These are phyloP conservation scores for Pangasianodon hypophthalmus DNA, from an alignment of 2,113 vertebrate genomes.

Conservation along the genomic window DNA sequence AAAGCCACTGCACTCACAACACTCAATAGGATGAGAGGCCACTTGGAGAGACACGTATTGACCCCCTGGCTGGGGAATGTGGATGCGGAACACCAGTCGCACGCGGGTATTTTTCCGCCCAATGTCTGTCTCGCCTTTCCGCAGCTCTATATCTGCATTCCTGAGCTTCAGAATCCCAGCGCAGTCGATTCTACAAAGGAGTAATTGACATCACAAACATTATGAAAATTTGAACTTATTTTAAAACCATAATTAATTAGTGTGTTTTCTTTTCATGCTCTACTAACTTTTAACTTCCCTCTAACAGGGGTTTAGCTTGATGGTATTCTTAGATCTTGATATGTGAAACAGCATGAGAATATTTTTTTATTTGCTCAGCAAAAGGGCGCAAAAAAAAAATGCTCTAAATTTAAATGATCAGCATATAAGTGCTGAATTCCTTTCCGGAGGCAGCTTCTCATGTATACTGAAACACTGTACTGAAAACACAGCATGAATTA, in stretches of 20 bases:
- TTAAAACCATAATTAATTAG: not conserved
- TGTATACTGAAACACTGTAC: too few species aligned
- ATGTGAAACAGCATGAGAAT: not conserved
- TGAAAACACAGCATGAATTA: too few species aligned
- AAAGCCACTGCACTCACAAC: conserved; percentile 81
- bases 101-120: conserved; percentile 96
- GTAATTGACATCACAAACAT: not conserved
- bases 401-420: not conserved
- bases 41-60: conserved; percentile 87
- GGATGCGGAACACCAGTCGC: conserved; percentile 90
- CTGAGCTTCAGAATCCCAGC: conserved; percentile 95
- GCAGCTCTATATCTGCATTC: conserved; percentile 95
- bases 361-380: not conserved
- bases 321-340: not conserved
- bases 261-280: not conserved
- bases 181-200: conserved; percentile 85
- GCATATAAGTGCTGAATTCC: not conserved
- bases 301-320: not conserved
- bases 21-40: conserved; percentile 93
- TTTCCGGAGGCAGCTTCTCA: not conserved
- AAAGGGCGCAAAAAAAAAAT: too few species aligned
- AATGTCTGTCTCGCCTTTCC: conserved; percentile 97
- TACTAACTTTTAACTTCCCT: not conserved
- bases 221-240: not conserved
- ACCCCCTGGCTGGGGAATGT: conserved; percentile 87